A percentile compares a stretch with the other conserved stretches of the same genome.
These are phyloP conservation scores for Etheostoma spectabile DNA, from an alignment of 2,113 vertebrate species.

Conservation along the genomic window DNA sequence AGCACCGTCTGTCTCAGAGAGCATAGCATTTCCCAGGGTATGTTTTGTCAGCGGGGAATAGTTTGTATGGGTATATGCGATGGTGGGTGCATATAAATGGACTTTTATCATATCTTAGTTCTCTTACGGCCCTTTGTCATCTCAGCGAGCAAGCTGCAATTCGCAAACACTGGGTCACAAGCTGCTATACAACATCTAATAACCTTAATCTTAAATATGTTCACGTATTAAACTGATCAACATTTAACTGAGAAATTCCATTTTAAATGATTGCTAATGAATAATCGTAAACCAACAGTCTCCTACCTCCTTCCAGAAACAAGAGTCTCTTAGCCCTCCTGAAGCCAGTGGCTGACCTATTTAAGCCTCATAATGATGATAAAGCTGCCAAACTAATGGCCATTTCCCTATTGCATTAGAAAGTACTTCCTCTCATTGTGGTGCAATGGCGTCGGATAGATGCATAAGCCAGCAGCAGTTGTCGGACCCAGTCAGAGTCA, in stretches of 20 bases:
- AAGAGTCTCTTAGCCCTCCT: slow-evolving; percentile 26
- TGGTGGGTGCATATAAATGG: slow-evolving; percentile 74
- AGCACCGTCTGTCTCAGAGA: slow-evolving; percentile 63
- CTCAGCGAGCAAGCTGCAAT: not conserved
- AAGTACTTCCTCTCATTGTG: slow-evolving; percentile 62
- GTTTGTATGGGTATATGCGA: slow-evolving; percentile 38
- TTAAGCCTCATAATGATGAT: slow-evolving; percentile 64
- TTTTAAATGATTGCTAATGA: slow-evolving; percentile 27
- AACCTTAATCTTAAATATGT: slow-evolving; percentile 24
- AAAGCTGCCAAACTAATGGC: slow-evolving; percentile 65
- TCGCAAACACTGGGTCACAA: slow-evolving; percentile 5
- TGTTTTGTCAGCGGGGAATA: slow-evolving; percentile 55
- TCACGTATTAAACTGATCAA: slow-evolving; percentile 25
- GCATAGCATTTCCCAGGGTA: slow-evolving; percentile 33
- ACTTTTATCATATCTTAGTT: slow-evolving; percentile 62
- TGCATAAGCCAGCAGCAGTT: slow-evolving; percentile 52
- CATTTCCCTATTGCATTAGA: slow-evolving; percentile 66
- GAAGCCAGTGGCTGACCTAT: slow-evolving; percentile 57
- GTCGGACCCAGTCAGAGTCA: slow-evolving; percentile 60
- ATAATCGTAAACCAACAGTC: slow-evolving; percentile 30
- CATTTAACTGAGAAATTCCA: slow-evolving; percentile 32
- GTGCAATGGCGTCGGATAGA: slow-evolving; percentile 37
- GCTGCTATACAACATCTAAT: slow-evolving; percentile 21
- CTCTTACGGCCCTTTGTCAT: slow-evolving; percentile 43
- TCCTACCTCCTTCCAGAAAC: slow-evolving; percentile 12